Evolutionary conservation across 1,140 invertebrate genomes (phyloP), one percentile per base, ranked within the genome.

Genomic region (Drosophila asahinai): DNA sequence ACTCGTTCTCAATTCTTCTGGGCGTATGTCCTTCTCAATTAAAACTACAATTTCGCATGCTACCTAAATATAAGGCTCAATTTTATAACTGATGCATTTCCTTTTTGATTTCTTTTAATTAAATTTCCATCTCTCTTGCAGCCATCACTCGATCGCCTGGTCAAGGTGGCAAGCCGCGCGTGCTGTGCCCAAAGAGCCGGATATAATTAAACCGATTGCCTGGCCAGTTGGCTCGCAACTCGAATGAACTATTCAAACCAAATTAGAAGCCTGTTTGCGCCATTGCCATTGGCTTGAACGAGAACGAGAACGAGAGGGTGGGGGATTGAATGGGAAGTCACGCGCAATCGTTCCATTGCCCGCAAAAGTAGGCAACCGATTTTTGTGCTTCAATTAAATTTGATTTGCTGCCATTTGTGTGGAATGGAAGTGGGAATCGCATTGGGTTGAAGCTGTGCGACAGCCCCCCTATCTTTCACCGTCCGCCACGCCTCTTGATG

Each of bases 341-440:
- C 54, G 48, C 72, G 48, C 72, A 77, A 65, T 76, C 70, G 68
- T 74, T 63, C 49, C 47, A 17, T 62, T 47, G 61, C 61, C 64
- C 62, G 36, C 49, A 62, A 49, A 83, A 83, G 76, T 75, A 64
- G 76, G 81, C 76, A 77, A 70, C 51, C 57, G 74, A 76, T 75
- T 75, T 77, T 70, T 61, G 55, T 73, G 71, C 77, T 78, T 89
- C 81, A 87, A 87, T 87, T 87, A 89, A 89, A 89, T 83, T 84
- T 87, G 84, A 87, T 87, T 89, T 87, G 84, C 83, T 84, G 79
- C 65, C 75, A 77, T 57, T 78, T 51, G 40, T 30, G 38, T 12
- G 38, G 45, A 36, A 42, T 7, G 38, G 42, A 12, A 14, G 5
- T 14, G 12, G 33, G 52, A 25, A 43, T 65, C 25, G 22, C 38